Conservation (phyloP, 2,113 vertebrate species). For the Corythaeola cristata region DNA sequence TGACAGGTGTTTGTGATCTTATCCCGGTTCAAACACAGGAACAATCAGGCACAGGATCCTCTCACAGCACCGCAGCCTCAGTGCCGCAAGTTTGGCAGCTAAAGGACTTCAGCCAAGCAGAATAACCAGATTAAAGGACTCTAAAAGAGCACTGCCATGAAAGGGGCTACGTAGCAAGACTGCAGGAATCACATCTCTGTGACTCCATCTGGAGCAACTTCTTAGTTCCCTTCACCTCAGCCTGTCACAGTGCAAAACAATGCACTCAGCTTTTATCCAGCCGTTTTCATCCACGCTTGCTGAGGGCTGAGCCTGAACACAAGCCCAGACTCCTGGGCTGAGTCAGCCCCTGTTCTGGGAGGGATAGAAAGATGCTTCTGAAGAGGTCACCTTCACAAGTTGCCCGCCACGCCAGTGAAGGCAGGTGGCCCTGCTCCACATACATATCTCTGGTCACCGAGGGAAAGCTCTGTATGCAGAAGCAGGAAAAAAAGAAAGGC, state of each 20-base stretch:
- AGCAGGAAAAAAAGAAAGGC: neutral
- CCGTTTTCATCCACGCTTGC: neutral
- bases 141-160: neutral
- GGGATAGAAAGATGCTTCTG: neutral
- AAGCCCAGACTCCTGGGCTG: neutral
- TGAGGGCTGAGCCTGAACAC: neutral
- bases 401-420: accelerated
- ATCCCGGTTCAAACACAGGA: neutral
- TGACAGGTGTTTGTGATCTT: neutral
- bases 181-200: neutral
- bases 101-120: neutral
- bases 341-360: neutral
- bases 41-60: neutral
- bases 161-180: neutral
- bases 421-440: neutral
- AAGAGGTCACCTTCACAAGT: neutral
- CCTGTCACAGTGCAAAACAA: neutral
- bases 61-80: neutral
- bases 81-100: neutral
- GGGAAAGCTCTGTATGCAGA: neutral
- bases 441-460: neutral
- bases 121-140: neutral
- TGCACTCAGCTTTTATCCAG: neutral
- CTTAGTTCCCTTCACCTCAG: neutral
- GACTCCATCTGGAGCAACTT: neutral